Evolutionary conservation across 2,888 invertebrate species (phyloP), one percentile per base, ranked within the genome.

Genomic region (Macaria liturata): DNA sequence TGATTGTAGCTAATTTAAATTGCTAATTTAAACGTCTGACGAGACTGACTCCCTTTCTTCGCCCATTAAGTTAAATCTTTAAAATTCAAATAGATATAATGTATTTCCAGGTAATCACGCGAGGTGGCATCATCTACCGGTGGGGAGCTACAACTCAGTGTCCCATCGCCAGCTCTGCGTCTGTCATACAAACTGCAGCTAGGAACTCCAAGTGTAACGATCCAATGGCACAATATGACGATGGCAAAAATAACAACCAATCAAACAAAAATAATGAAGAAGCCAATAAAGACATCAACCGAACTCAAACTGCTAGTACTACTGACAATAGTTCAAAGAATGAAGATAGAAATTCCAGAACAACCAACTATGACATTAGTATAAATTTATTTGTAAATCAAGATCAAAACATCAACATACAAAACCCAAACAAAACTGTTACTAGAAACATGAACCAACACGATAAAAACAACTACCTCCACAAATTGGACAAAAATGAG

Each of bases 111-210:
- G 87, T 92, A 0, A 82, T 92, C 40, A 92, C 91, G 4, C 78
- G 91, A 32, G 89, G 90, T 4, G 91, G 92, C 1, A 83, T 83
- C 37, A 86, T 92, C 54, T 83, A 88, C 71, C 83, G 91, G 1
- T 92, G 91, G 92, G 91, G 91, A 2, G 88, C 88, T 0, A 89
- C 90, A 0, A 89, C 89, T 0, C 92, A 92, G 64, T 92, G 92
- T 46, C 89, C 91, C 0, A 69, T 78, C 2, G 67, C 80, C 2
- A 81, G 71, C 47, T 68, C 80, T 0, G 69, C 71, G 0, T 78
- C 78, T 52, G 79, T 82, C 57, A 75, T 83, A 3, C 75, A 77
- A 31, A 79, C 80, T 0, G 70, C 82, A 0, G 64, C 78, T 0
- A 75, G 84, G 46, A 75, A 84, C 66, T 74, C 73, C 51, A 70